Evolutionary conservation across 2,888 invertebrate genomes (phyloP).

Genomic region (Pediacus dermestoides): DNA sequence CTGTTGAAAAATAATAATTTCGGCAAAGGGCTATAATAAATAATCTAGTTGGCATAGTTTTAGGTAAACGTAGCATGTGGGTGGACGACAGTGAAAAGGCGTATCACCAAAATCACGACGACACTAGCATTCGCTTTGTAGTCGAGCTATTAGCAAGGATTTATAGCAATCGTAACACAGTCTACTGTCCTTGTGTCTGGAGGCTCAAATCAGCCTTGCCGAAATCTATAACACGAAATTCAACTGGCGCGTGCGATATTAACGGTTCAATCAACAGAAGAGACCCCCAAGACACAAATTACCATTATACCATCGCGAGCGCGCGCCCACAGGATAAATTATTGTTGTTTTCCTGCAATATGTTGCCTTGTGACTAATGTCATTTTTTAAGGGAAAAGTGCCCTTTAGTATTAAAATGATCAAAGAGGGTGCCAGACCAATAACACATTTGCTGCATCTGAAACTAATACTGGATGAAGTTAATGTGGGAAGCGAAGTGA

Average conservation of each 20-base stretch:
- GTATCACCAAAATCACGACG: constrained; percentile 48
- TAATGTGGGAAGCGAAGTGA: constrained; percentile 16
- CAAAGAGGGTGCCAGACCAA: not conserved
- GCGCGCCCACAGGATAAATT: no score
- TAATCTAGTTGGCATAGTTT: constrained; percentile 32
- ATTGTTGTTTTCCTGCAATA: no score
- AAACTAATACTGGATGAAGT: no score
- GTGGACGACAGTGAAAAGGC: constrained; percentile 50
- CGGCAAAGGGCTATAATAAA: constrained; percentile 12
- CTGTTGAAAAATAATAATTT: no score
- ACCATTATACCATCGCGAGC: no score
- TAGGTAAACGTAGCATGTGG: constrained; percentile 41
- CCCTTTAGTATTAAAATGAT: not conserved
- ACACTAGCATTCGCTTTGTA: constrained; percentile 48
- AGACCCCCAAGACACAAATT: no score
- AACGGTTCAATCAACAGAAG: no score
- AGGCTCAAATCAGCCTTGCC: constrained; percentile 22
- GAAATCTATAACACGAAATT: not conserved
- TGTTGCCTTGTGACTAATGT: no score
- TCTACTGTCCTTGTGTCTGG: constrained; percentile 35
- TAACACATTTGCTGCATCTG: not conserved
- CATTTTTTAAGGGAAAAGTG: no score
- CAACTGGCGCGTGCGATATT: no score
- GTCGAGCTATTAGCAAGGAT: constrained; percentile 50
- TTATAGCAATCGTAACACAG: constrained; percentile 50